Conservation (phyloP, 2,797 vertebrate species). For the Gouania willdenowi region DNA sequence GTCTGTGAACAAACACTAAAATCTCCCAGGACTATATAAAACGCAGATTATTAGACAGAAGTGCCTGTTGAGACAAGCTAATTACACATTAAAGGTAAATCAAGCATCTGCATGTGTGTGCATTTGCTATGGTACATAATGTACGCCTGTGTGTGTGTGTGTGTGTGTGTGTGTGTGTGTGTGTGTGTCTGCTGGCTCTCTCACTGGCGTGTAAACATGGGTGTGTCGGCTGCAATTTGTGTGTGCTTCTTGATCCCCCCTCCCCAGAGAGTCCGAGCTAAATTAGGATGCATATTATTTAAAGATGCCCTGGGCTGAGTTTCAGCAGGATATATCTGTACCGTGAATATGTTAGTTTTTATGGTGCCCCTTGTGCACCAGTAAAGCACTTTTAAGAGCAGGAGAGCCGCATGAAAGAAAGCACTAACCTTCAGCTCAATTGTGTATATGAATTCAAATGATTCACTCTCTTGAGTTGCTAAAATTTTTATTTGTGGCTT, state of each 20-base stretch:
- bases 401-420: constrained; percentile 26
- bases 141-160: constrained; percentile 9
- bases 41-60: constrained; percentile 8
- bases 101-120: constrained; percentile 12
- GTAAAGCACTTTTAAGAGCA: constrained; percentile 24
- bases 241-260: constrained; percentile 57
- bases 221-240: constrained; percentile 58
- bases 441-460: constrained; percentile 20
- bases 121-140: constrained; percentile 6
- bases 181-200: constrained; percentile 12
- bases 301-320: constrained; percentile 61
- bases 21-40: constrained; percentile 18
- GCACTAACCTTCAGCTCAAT: constrained; percentile 15
- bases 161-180: constrained; percentile 2
- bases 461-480: constrained; percentile 16
- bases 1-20: constrained; percentile 3
- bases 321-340: constrained; percentile 56
- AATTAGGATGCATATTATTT: constrained; percentile 72
- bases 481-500: background rate
- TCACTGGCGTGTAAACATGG: constrained; percentile 34
- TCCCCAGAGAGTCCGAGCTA: constrained; percentile 56
- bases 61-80: constrained; percentile 35
- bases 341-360: constrained; percentile 52
- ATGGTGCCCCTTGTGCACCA: constrained; percentile 26
- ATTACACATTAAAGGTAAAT: constrained; percentile 40